phyloP scores from a whole-genome alignment of 2,797 vertebrate species.

The Cetoscarus ocellatus region DNA sequence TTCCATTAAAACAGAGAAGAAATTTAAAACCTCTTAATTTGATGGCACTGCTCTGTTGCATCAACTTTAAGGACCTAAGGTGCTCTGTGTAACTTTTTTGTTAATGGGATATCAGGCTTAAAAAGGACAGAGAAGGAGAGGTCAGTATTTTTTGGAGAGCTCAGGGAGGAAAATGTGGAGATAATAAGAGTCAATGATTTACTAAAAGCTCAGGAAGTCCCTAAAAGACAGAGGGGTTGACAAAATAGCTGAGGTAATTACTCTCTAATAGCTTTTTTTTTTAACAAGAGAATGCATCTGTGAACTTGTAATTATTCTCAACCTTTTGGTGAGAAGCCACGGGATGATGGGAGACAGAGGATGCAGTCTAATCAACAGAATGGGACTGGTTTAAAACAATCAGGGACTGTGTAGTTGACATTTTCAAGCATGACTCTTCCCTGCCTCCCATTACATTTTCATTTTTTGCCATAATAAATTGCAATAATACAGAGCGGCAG shows the following conservation, averaged over 20 bases:
- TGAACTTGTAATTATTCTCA: conserved; percentile 81
- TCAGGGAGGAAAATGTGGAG: conserved; percentile 47
- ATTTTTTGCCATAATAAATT: conserved; percentile 87
- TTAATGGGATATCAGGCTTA: neutral
- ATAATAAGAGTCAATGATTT: conserved; percentile 70
- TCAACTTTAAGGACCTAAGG: too few species aligned
- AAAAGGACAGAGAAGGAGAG: conserved; percentile 42
- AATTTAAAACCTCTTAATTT: too few species aligned
- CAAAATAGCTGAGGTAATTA: conserved; percentile 78
- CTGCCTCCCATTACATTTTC: conserved; percentile 82
- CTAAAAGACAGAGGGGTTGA: conserved; percentile 65
- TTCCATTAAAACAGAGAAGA: too few species aligned
- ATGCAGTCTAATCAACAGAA: conserved; percentile 78
- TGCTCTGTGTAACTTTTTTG: too few species aligned
- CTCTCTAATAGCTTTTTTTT: conserved; percentile 65
- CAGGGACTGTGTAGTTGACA: conserved; percentile 83
- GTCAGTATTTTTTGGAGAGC: conserved; percentile 44
- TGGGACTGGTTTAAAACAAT: conserved; percentile 83
- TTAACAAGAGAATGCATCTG: conserved; percentile 69
- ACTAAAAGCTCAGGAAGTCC: conserved; percentile 72
- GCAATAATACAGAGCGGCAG: conserved; percentile 83
- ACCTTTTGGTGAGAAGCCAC: conserved; percentile 70
- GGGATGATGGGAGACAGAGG: conserved; percentile 74
- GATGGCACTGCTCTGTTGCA: too few species aligned
- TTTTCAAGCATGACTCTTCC: conserved; percentile 87